Base-by-base conservation (phyloP, 2,113 vertebrate species). In the Nothocercus nigrocapillus region DNA sequence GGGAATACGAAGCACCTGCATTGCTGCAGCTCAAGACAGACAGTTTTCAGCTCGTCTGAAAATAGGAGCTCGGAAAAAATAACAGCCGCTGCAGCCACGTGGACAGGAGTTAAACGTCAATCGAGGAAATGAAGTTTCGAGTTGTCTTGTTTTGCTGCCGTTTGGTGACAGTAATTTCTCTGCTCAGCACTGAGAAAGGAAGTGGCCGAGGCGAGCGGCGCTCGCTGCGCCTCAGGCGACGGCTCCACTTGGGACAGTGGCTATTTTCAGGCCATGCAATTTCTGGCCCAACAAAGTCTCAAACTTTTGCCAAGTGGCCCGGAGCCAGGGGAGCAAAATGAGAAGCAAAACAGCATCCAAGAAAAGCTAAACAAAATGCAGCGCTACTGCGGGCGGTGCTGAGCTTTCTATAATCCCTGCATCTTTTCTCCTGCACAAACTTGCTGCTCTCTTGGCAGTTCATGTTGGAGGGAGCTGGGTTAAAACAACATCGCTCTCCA, bases 21-120 rank as follows among this genome's bases (percentile, higher is more conserved):
- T 17, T 5, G 22, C 79, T 10, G 62, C 86, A 14, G 67, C 74
- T 32, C 7, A 32, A 70, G 9, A 92, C 73, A 51, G 45, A 27
- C 24, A 45, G 34, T 22, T 51, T 49, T 32, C 45, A 8, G 59
- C 22, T 32, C 24, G 9, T 5, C 58, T 87, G 82, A 95, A 94
- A 93, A 94, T n/a, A 95, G 84, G 56, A 80, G 64, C 16, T 8
- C 9, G 30, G 69, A 38, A 54, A 63, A 61, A 53, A 24, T 1
- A 62, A 38, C 22, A 2, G 1, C 1, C 2, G 2, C 13, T 1
- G 14, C 20, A 6, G 68, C 5, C 36, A 1, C 0, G 9, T 7
- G 14, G 7, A 49, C 6, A 49, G 56, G 73, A 64, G 72, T 44
- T 49, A 73, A 93, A 74, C 59, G 47, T 40, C 49, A 3, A 32